Base-by-base conservation (phyloP, 2,797 vertebrate genomes). In the Enteromius viviparus region DNA sequence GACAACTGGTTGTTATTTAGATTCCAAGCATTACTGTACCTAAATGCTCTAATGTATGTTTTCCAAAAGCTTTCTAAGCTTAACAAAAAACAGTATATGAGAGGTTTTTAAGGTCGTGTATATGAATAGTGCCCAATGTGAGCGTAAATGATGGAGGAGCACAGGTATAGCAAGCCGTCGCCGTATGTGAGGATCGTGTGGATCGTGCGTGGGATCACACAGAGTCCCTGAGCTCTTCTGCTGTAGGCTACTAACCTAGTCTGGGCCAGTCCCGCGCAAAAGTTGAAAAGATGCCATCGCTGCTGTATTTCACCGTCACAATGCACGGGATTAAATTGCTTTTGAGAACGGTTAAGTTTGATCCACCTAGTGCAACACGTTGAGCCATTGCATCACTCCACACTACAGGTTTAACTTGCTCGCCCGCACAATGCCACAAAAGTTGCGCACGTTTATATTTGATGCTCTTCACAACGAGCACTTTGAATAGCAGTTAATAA, bases 131-230 rank as follows among this genome's bases (percentile, higher is more conserved):
- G 5, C 2, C 69, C 4, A 29, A 49, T 29, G 1, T 19, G 2
- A 42, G 37, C 45, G 11, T 45, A 2, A n/a, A 74, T 34, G 17
- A 21, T 72, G 26, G 47, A 32, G 70, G 10, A 7, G 70, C 70
- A 12, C 70, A 72, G 47, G 47, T 74, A 34, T 14, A 51, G 0
- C 12, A 7, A 47, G 42, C 34, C 94, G 94, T 96, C 96, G 95
- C 95, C 96, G 95, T 95, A 91, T 89, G 88, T 90, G 86, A 89
- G 93, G 93, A 93, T 94, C 94, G 92, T 55, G 34, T 92, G 95
- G 94, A 96, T 95, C 94, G 89, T 94, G 95, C 93, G 91, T 94
- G 94, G 93, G 94, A 93, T 93, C 93, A 94, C 94, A 94, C 93
- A 88, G 92, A 94, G 90, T 93, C 87, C 87, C 89, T 70, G 85